Percentiles rank a stretch among this genome's conserved stretches.
phyloP scores from a whole-genome alignment of 1,140 invertebrate species.

The Philaenus spumarius region DNA sequence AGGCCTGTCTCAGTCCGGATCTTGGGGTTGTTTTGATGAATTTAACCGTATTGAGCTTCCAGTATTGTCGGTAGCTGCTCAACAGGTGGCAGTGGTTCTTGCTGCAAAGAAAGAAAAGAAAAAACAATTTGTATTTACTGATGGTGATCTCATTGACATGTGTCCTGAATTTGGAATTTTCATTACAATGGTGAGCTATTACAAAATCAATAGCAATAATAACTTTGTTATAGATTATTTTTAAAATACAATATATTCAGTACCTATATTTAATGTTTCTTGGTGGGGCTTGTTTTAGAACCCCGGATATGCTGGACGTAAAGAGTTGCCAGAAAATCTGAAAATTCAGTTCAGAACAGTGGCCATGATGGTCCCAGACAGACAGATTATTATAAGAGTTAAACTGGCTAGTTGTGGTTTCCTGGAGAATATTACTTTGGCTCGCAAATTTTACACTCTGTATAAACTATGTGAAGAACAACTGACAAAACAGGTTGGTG shows the following conservation, averaged over 20 bases:
- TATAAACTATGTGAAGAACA: constrained; percentile 98
- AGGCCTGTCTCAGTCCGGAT: constrained; percentile 89
- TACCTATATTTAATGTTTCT: too few species aligned
- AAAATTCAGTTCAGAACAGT: constrained; percentile 97
- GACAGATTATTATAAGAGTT: constrained; percentile 95
- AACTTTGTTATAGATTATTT: neutral
- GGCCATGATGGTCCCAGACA: constrained; percentile 98
- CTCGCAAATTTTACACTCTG: constrained; percentile 92
- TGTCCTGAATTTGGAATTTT: constrained; percentile 96
- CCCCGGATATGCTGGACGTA: constrained; percentile 92
- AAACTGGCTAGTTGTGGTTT: constrained; percentile 95
- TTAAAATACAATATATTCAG: neutral
- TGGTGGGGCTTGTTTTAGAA: constrained; percentile 70
- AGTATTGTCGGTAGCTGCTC: constrained; percentile 91
- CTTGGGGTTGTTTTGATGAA: constrained; percentile 96
- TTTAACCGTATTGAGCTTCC: constrained; percentile 95
- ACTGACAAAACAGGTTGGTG: constrained; percentile 82
- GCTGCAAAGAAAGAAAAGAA: constrained; percentile 87
- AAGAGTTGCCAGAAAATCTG: constrained; percentile 93
- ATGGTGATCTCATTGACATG: constrained; percentile 88
- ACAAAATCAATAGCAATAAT: neutral
- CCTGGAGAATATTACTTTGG: constrained; percentile 90
- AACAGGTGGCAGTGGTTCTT: constrained; percentile 89
- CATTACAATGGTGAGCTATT: constrained; percentile 89
- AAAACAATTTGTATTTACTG: constrained; percentile 85